phyloP scores from a whole-genome alignment of 2,888 invertebrate genomes.

The Athalia cordata region DNA sequence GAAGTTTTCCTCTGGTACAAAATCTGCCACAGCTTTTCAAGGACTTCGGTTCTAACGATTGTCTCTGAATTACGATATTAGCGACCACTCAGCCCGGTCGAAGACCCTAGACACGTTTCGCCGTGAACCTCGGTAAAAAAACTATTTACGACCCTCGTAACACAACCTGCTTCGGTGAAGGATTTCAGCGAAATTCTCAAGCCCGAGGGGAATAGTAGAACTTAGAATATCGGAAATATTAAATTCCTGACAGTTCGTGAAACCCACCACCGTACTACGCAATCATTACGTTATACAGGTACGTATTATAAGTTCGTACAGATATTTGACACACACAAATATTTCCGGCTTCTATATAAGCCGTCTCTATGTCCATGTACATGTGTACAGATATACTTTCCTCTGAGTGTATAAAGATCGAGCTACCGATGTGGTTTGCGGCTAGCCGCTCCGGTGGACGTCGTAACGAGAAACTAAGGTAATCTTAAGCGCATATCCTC shows the following conservation, averaged over 20 bases:
- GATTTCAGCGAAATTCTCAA: too few species aligned
- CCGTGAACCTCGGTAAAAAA: background rate
- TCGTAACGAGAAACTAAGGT: constrained; percentile 60
- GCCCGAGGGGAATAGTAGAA: background rate
- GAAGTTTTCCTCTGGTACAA: constrained; percentile 9
- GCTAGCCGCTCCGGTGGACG: constrained; percentile 65
- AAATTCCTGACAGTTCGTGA: constrained; percentile 33
- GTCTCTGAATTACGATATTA: constrained; percentile 28
- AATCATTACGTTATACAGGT: constrained; percentile 10
- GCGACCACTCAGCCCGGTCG: background rate
- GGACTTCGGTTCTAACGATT: constrained; percentile 13
- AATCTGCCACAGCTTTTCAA: constrained; percentile 22
- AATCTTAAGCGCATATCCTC: constrained; percentile 51
- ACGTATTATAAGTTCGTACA: background rate
- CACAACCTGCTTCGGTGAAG: too few species aligned
- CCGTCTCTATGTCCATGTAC: background rate
- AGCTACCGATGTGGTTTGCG: constrained; percentile 64
- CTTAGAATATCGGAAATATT: constrained; percentile 18
- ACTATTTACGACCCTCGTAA: constrained; percentile 13
- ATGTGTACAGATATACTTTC: constrained; percentile 19
- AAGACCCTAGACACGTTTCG: background rate
- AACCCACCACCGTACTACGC: constrained; percentile 30
- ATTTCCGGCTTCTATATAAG: background rate
- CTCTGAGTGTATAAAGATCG: constrained; percentile 22
- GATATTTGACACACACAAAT: background rate